phyloP scores from a whole-genome alignment of 2,113 vertebrate species.

The Romanogobio albipinnatus region DNA sequence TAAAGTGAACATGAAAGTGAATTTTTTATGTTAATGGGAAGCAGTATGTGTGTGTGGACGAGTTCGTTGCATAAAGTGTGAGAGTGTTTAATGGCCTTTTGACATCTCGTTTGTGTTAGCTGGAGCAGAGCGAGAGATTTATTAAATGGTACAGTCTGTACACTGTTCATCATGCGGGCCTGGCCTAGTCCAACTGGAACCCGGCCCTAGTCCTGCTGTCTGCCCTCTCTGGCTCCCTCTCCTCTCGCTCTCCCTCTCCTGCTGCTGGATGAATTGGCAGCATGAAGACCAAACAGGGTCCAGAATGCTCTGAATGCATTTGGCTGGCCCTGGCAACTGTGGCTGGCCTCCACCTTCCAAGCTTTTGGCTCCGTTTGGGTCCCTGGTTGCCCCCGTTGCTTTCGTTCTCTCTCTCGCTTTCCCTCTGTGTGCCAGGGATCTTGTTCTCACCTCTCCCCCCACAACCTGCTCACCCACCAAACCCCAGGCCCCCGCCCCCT shows the following conservation, averaged over 20 bases:
- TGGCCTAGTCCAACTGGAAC: conserved; percentile 40
- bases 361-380: conserved; percentile 2
- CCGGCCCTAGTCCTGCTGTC: conserved; percentile 1
- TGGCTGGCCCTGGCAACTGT: conserved; percentile 10
- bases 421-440: conserved; percentile 24
- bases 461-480: conserved; percentile 23
- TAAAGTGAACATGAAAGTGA: neutral
- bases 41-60: neutral
- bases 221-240: conserved; percentile 20
- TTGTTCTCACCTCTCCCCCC: conserved; percentile 15
- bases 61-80: conserved; percentile 8
- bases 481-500: conserved; percentile 15
- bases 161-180: conserved; percentile 42
- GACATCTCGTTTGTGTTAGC: conserved; percentile 46
- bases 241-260: conserved; percentile 25
- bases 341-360: conserved; percentile 27
- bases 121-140: conserved; percentile 42
- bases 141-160: conserved; percentile 39
- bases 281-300: conserved; percentile 3
- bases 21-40: neutral
- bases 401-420: conserved; percentile 7
- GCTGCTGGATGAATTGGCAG: conserved; percentile 51
- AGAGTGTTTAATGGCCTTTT: conserved; percentile 39
- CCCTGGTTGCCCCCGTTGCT: conserved; percentile 17
- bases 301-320: conserved; percentile 53